Conservation (phyloP, 2,113 vertebrate species). For the Ondatra zibethicus region DNA sequence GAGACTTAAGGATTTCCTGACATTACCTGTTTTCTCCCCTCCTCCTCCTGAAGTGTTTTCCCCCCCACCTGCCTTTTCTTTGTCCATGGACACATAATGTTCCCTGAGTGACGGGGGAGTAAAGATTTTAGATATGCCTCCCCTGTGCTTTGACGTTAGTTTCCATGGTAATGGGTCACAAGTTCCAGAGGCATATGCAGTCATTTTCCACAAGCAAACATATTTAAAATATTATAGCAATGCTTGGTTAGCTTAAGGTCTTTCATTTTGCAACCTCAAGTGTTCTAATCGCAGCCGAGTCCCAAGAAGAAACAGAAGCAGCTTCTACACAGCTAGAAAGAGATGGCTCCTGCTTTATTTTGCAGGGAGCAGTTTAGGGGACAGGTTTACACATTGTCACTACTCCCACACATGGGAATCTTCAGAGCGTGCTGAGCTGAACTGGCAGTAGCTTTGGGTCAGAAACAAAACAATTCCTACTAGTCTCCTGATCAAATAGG, state of each 20-base stretch:
- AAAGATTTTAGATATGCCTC: background rate
- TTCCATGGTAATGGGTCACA: background rate
- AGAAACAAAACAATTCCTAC: background rate
- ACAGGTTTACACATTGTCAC: background rate
- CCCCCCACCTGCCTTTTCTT: background rate
- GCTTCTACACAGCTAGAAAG: background rate
- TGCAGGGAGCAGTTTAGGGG: background rate
- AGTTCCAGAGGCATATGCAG: background rate
- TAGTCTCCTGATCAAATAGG: background rate
- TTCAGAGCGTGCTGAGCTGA: background rate
- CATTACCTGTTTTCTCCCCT: background rate
- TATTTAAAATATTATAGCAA: conserved; percentile 46
- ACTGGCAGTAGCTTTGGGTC: background rate
- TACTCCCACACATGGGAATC: background rate
- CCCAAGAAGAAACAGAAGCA: background rate
- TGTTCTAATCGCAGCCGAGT: conserved; percentile 48
- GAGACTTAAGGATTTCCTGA: background rate
- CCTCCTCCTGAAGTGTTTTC: background rate
- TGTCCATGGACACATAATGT: background rate
- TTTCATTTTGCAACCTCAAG: conserved; percentile 58
- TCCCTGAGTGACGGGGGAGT: background rate
- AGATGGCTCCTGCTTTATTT: background rate
- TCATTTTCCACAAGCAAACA: conserved; percentile 59
- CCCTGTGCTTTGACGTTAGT: conserved; percentile 41
- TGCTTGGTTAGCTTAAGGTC: background rate